These are phyloP conservation scores for Parasteatoda tepidariorum DNA, from an alignment of 1,140 invertebrate genomes.

Conservation along the genomic window DNA sequence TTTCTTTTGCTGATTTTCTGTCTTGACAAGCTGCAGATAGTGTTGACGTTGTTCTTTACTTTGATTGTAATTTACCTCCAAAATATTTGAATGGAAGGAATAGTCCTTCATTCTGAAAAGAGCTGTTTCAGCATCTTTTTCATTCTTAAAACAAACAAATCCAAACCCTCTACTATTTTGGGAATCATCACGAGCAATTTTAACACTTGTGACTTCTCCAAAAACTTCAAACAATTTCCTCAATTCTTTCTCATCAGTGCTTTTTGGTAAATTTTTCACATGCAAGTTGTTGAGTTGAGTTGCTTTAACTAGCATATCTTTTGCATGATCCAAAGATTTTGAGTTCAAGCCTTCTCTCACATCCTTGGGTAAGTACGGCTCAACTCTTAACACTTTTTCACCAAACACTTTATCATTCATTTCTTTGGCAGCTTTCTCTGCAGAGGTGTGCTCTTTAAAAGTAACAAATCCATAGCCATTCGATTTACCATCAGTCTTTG, in stretches of 20 bases:
- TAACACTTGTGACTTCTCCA: not conserved
- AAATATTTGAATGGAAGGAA: not conserved
- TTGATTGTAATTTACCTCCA: conserved; percentile 18
- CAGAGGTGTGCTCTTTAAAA: not conserved
- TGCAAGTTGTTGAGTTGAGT: conserved; percentile 18
- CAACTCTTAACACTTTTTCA: not conserved
- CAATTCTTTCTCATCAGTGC: not conserved
- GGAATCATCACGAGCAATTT: not conserved
- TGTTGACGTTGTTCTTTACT: conserved; percentile 1
- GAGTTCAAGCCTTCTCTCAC: not conserved
- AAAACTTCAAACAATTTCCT: not conserved
- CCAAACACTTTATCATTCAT: not conserved
- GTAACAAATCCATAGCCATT: conserved; percentile 32
- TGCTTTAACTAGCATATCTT: not conserved
- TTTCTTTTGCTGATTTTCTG: too few relatives aligned
- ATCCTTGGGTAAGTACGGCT: not conserved
- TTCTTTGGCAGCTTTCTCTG: not conserved
- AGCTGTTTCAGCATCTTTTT: conserved; percentile 10
- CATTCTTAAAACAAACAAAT: conserved; percentile 9
- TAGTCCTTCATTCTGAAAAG: not conserved
- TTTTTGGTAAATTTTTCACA: not conserved
- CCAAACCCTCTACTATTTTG: conserved; percentile 19
- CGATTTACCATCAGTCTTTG: conserved; percentile 14
- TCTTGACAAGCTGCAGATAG: not conserved
- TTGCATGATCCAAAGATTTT: not conserved